Conservation (phyloP, 2,888 invertebrate species). For the Lobophora halterata region DNA sequence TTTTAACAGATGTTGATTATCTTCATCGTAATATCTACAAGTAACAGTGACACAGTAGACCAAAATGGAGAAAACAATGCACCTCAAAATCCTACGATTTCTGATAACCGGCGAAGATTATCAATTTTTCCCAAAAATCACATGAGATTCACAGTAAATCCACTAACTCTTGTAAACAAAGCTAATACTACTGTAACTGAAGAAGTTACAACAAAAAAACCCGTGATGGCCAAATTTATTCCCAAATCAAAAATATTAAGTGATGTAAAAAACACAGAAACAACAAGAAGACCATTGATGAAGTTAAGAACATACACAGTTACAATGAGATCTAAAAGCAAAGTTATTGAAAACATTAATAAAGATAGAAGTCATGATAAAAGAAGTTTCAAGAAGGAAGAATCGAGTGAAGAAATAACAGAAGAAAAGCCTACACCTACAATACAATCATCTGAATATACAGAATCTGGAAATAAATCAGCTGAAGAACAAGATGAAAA, state of each 20-base stretch:
- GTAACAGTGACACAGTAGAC: not conserved
- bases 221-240: conserved; percentile 33
- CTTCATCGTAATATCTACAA: not conserved
- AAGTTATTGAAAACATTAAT: conserved; percentile 2
- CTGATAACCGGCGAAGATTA: conserved; percentile 23
- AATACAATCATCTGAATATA: not conserved
- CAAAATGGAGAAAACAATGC: conserved; percentile 2
- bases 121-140: conserved; percentile 40
- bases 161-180: conserved; percentile 18
- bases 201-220: conserved; percentile 26
- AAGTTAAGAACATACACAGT: conserved; percentile 19
- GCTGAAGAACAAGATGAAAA: conserved; percentile 26
- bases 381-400: not conserved
- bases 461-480: not conserved
- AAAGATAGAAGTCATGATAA: not conserved
- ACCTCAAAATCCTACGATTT: not conserved
- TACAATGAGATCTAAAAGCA: conserved; percentile 6
- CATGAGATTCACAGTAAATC: conserved; percentile 36
- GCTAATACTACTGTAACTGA: conserved; percentile 8
- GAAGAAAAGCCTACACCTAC: not conserved
- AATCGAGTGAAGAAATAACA: not conserved
- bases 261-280: conserved; percentile 3
- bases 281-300: conserved; percentile 22
- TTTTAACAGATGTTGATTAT: conserved; percentile 7
- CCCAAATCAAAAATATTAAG: conserved; percentile 9